phyloP scores from a whole-genome alignment of 1,140 invertebrate genomes.

The Nephotettix cincticeps region DNA sequence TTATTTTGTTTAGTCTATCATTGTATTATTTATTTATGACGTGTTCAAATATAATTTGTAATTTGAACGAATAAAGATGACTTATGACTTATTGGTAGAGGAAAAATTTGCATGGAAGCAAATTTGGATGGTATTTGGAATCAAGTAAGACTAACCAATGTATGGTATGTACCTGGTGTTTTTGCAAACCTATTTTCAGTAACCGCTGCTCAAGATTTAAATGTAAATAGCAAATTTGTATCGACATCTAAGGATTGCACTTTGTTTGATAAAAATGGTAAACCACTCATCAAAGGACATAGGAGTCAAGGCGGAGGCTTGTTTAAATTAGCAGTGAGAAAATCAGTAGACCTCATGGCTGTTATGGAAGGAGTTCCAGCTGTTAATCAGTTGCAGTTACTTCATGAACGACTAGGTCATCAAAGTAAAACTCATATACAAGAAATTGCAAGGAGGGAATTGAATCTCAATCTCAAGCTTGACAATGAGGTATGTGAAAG shows the following conservation, averaged over 20 bases:
- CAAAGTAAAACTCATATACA: not conserved
- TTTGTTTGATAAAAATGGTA: not conserved
- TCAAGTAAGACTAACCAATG: not conserved
- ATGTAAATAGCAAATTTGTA: not conserved
- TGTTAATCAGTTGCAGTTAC: not conserved
- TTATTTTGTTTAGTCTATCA: too few species aligned
- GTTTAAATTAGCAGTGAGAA: not conserved
- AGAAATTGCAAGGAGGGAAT: not conserved
- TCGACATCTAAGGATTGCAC: not conserved
- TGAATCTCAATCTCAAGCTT: not conserved
- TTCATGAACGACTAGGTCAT: not conserved
- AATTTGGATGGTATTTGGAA: not conserved
- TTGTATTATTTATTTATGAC: too few species aligned
- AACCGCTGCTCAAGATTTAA: not conserved
- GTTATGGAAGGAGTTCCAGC: not conserved
- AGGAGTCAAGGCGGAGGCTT: not conserved
- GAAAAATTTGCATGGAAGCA: too few species aligned
- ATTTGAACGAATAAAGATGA: too few species aligned
- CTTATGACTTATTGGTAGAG: too few species aligned
- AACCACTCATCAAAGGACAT: not conserved
- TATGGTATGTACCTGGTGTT: not conserved
- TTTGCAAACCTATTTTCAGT: not conserved
- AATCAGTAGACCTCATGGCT: not conserved
- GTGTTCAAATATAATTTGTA: too few species aligned
- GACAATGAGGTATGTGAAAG: constrained; percentile 29